Evolutionary conservation across 2,113 vertebrate species (phyloP), one percentile per base, ranked within the genome.

Genomic region (Aldabrachelys gigantea): DNA sequence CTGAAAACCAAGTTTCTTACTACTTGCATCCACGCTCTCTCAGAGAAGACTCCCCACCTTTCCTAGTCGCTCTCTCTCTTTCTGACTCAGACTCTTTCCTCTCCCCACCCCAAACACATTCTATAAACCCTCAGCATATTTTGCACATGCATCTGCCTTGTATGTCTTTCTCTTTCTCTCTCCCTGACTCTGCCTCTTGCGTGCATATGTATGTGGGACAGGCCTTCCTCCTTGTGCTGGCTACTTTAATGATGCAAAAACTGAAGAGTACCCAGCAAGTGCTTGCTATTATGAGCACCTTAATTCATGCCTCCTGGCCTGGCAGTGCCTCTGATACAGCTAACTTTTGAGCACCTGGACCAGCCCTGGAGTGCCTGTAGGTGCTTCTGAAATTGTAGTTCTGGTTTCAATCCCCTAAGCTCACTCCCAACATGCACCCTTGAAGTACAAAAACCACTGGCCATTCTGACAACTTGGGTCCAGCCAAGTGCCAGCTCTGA

Each of bases 401-500:
- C 2, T 41, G 94, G 56, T 53, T 93, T 95, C 86, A 35, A 80
- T 96, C 59, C 93, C 94, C 65, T 76, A 86, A 69, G 49, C 86
- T 87, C 79, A 41, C 65, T 27, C 80, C 25, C 78, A 35, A 84
- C 85, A 94, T 88, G 85, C 72, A 52, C 80, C 54, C 81, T 85
- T 81, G 85, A 75, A 81, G 57, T 19, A 35, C 88, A 82, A 95
- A 85, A 86, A 92, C 87, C 80, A 50, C 84, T 38, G 65, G 65
- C 19, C n/a, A 50, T 56, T 85, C 81, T 93, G 78, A 84, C 72
- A 89, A 85, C 72, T 95, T n/a, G 49, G 29, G 87, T 85, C 89
- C 80, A 94, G 87, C 84, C 90, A 95, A 89, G 95, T 82, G 80
- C 91, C 90, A 76, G 80, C 62, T 53, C 29, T 52, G 38, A 27